Evolutionary conservation across 1,140 invertebrate genomes (phyloP), one percentile per base, ranked within the genome.

Genomic region (Popillia japonica): DNA sequence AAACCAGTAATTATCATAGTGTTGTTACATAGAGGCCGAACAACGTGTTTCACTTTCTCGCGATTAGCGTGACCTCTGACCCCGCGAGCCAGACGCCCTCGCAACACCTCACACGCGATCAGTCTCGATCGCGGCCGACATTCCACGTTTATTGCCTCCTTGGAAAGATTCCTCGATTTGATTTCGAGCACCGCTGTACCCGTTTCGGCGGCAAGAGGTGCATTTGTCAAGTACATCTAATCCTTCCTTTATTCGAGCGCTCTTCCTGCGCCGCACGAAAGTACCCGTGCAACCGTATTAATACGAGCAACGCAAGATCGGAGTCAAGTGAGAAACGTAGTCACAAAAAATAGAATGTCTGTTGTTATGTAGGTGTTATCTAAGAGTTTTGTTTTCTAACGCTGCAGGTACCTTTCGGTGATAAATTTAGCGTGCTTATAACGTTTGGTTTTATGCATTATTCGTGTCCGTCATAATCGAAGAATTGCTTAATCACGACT

Each of bases 11-110:
- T 68, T 68, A 68, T 68, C 61, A 68, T 68, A 68, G 61, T 68
- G 61, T 68, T 68, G 61, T 68, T 68, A 68, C 61, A 22, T 68
- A 68, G 61, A 68, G 61, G 61, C 61, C 61, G 61, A 34, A 22
- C 61, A 68, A 34, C 61, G 61, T 68, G 61, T 68, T 68, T 68
- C 61, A 68, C 61, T 68, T 68, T 68, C 61, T 68, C 61, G 61
- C 61, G 61, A 68, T 68, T 68, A 68, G 27, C 61, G 61, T 20
- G 61, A 68, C 61, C 61, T 34, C 61, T 68, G 61, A 68, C 61
- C 61, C 61, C 8, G 61, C 61, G 20, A 68, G 61, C 61, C 61
- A 68, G 61, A 68, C 61, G 61, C 61, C 61, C 61, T 68, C 61
- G 61, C 61, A 68, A 68, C 61, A 68, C 61, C 61, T 68, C 61